These are phyloP conservation scores for Acanthurus tractus DNA, from an alignment of 2,797 vertebrate species.

Conservation along the genomic window DNA sequence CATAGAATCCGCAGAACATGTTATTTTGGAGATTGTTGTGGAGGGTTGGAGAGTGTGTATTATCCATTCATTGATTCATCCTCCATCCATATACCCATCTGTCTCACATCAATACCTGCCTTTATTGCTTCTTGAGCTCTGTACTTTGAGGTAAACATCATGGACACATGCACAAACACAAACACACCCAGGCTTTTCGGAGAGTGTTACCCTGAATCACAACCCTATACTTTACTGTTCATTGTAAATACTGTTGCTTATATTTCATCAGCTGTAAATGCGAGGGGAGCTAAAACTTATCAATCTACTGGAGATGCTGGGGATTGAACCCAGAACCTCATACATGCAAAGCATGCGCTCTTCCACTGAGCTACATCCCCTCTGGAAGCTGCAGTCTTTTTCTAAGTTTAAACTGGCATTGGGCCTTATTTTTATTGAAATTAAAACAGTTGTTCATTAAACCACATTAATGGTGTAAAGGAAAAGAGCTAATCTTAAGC, in stretches of 20 bases:
- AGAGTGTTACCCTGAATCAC: background rate
- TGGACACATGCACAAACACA: conserved; percentile 23
- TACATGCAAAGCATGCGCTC: background rate
- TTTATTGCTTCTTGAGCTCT: conserved; percentile 45
- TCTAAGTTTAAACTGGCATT: too few relatives aligned
- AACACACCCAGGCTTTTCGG: background rate
- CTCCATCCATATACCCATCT: conserved; percentile 1
- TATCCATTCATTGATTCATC: too few relatives aligned
- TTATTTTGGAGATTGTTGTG: too few relatives aligned
- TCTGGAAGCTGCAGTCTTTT: too few relatives aligned
- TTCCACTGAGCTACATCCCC: conserved; percentile 40
- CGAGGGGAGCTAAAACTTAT: background rate
- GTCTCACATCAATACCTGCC: conserved; percentile 45
- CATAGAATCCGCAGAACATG: too few relatives aligned
- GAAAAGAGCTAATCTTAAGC: background rate
- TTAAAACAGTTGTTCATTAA: background rate
- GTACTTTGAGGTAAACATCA: conserved; percentile 48
- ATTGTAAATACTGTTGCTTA: background rate
- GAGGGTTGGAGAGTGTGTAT: too few relatives aligned
- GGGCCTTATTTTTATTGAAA: background rate
- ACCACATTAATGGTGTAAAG: background rate
- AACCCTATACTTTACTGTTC: background rate
- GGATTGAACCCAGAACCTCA: conserved; percentile 40
- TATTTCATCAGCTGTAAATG: background rate
- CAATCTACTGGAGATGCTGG: conserved; percentile 20